Conservation (phyloP, 1,140 invertebrate genomes). For the Glomeris maerens region DNA sequence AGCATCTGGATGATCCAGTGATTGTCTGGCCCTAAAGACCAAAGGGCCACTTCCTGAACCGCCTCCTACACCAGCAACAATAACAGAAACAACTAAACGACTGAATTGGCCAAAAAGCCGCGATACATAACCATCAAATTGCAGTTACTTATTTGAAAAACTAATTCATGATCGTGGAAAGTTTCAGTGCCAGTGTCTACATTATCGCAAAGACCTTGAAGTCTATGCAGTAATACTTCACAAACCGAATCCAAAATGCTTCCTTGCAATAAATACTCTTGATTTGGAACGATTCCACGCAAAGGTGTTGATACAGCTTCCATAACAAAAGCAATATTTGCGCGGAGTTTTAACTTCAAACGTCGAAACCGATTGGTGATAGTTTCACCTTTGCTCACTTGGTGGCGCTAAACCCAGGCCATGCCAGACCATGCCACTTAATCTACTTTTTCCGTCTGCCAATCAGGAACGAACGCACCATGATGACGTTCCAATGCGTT, state of each 20-base stretch:
- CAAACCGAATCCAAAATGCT: conserved; percentile 81
- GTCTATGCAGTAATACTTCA: conserved; percentile 75
- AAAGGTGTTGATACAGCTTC: conserved; percentile 34
- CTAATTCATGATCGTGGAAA: conserved; percentile 66
- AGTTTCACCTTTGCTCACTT: no score
- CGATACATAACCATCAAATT: neutral
- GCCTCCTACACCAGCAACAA: conserved; percentile 14
- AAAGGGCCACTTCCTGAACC: conserved; percentile 17
- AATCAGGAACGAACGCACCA: no score
- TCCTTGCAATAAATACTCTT: conserved; percentile 80
- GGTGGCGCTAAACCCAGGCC: no score
- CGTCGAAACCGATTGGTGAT: no score
- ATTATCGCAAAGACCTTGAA: conserved; percentile 86
- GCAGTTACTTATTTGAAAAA: conserved; percentile 31
- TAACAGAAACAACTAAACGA: conserved; percentile 6
- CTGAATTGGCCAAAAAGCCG: neutral
- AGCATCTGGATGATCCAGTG: conserved; percentile 26
- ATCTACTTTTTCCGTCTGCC: no score
- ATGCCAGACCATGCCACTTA: no score
- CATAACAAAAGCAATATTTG: no score
- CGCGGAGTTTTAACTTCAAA: no score
- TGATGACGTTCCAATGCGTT: no score
- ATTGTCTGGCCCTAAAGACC: conserved; percentile 23
- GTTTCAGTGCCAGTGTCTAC: conserved; percentile 75
- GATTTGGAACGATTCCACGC: conserved; percentile 73